Evolutionary conservation across 2,113 vertebrate species (phyloP).

Genomic region (Corvus moneduloides): DNA sequence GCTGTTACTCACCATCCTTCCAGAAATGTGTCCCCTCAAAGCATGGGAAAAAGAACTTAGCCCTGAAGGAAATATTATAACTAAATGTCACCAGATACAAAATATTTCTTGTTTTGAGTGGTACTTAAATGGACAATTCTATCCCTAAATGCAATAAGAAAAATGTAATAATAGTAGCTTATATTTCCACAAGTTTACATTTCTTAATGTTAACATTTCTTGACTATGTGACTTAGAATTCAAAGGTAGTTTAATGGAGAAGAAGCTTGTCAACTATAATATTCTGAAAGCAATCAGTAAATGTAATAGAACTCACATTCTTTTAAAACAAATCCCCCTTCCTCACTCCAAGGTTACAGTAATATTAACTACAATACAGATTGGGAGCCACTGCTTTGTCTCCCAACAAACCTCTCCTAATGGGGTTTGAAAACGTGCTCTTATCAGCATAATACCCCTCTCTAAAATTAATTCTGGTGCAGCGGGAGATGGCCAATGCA

Average conservation of each 20-base stretch:
- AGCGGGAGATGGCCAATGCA: slow-evolving; percentile 25
- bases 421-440: neutral
- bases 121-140: neutral
- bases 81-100: neutral
- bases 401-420: neutral
- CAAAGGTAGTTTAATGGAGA: neutral
- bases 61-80: neutral
- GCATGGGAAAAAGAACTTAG: neutral
- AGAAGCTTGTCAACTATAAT: neutral
- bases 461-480: slow-evolving; percentile 35
- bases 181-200: neutral
- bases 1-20: neutral
- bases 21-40: neutral
- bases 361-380: neutral
- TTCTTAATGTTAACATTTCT: neutral
- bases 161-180: neutral
- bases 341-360: neutral
- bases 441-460: neutral
- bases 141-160: neutral
- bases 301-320: neutral
- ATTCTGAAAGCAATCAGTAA: neutral
- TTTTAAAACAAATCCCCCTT: neutral
- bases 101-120: neutral
- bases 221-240: neutral
- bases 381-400: neutral